Conservation (phyloP, 2,888 invertebrate species). For the Argynnis bischoffii region DNA sequence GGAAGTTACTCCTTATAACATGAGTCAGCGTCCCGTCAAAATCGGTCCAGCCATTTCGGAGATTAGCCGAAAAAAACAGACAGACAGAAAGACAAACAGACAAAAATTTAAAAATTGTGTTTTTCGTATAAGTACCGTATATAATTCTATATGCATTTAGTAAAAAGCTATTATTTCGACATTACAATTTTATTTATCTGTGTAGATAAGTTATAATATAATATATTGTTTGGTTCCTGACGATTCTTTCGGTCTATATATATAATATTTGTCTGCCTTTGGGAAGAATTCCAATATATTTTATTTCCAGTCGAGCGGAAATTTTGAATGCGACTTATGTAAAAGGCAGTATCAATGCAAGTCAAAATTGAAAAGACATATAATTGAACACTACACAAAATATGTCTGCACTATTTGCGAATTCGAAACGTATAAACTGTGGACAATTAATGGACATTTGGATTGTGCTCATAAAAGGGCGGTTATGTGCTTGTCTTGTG, state of each 20-base stretch:
- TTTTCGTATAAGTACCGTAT: too few relatives aligned
- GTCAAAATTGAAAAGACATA: constrained; percentile 9
- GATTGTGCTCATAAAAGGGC: constrained; percentile 16
- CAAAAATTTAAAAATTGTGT: too few relatives aligned
- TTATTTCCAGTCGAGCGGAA: constrained; percentile 20
- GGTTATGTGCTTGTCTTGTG: constrained; percentile 29
- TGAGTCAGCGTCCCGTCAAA: background rate
- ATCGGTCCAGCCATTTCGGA: background rate
- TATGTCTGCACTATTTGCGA: constrained; percentile 28
- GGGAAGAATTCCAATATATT: background rate
- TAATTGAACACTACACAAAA: constrained; percentile 26
- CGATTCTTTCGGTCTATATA: too few relatives aligned
- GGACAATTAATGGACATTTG: constrained; percentile 19
- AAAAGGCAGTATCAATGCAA: constrained; percentile 6
- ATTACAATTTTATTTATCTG: background rate
- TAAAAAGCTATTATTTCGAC: too few relatives aligned
- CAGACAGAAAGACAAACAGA: too few relatives aligned
- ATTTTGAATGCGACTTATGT: constrained; percentile 33
- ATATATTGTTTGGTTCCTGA: too few relatives aligned
- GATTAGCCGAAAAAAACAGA: too few relatives aligned
- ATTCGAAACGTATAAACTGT: constrained; percentile 19
- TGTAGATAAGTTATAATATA: background rate
- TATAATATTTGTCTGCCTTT: too few relatives aligned
- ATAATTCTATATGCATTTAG: too few relatives aligned
- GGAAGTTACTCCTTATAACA: background rate